Conservation (phyloP, 2,113 vertebrate species). For the Prionailurus viverrinus region DNA sequence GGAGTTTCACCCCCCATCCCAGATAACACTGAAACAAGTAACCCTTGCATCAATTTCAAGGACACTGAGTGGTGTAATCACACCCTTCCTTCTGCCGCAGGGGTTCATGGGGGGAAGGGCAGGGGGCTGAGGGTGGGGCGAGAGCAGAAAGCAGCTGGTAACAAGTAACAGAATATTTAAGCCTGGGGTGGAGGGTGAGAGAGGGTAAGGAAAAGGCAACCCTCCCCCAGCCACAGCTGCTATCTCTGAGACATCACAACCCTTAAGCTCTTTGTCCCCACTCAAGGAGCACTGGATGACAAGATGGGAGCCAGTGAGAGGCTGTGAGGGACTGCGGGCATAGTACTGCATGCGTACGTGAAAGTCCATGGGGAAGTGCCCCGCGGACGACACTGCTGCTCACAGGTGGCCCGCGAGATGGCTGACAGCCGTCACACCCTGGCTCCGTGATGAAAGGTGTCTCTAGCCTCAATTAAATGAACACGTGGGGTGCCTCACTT, state of each 20-base stretch:
- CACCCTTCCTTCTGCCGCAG: background rate
- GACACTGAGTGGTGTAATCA: background rate
- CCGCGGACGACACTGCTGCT: background rate
- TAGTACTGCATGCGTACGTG: fast-evolving
- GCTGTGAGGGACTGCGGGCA: fast-evolving
- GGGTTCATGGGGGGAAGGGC: fast-evolving
- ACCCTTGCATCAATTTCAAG: background rate
- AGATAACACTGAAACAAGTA: background rate
- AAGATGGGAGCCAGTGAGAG: no score
- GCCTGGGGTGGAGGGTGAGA: background rate
- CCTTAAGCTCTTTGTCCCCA: background rate
- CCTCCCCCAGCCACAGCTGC: background rate
- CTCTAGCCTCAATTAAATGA: background rate
- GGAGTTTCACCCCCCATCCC: background rate
- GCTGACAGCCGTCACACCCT: background rate
- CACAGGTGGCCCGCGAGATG: background rate
- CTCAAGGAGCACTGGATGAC: background rate
- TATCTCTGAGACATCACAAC: background rate
- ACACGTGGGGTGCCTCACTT: constrained; percentile 78
- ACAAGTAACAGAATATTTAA: background rate
- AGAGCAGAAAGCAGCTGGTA: background rate
- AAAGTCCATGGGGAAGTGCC: background rate
- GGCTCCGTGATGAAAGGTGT: background rate
- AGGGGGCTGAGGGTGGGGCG: background rate
- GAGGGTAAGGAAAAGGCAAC: background rate